Evolutionary conservation across 2,888 invertebrate species (phyloP), one percentile per base, ranked within the genome.

Genomic region (Ferdinandea cuprea): DNA sequence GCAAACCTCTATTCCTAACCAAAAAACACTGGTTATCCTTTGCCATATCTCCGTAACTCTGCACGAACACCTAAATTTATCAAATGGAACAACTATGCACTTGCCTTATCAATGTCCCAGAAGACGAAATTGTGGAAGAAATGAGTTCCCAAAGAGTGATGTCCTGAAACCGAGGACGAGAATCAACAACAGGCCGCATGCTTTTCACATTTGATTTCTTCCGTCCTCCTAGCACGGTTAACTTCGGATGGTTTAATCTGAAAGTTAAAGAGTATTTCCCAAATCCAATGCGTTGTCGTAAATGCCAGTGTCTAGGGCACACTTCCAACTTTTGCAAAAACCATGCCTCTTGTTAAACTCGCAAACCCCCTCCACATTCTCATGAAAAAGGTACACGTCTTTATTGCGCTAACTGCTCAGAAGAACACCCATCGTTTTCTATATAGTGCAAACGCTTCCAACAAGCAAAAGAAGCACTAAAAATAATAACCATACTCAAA

Each of bases 261-360:
- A 71, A 71, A 6, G 46, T 69, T 1, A 2, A 5, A 2, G 69
- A 69, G 15, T 69, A 40, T 19, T 28, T 69, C 15, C 59, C 59
- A 4, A 71, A 40, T n/a, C 56, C 56, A 3, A 25, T 56, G 56
- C 40, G 56, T 9, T 56, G 56, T 5, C 37, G 37, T 3, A 56
- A 37, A 0, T 56, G 37, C 5, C 37, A 56, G 21, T n/a, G 21
- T 9, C 40, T 56, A 11, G 56, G 37, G 15, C 21, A 56, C 40
- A 37, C 56, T 32, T 1, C 56, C 1, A 56, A 56, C 3, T 5
- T 21, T 6, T 56, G 37, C 37, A 37, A 11, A 4, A 11, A 13
- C 0, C 19, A 56, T 15, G 2, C 37, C 1, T 11, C 37, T 3
- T 56, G 56, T 13, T 9, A 71, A 7, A 71, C 25, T 17, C 50